A percentile compares a stretch with the other conserved stretches of the same genome.
Conservation (phyloP, 2,113 vertebrate species). For the Corapipo altera region DNA sequence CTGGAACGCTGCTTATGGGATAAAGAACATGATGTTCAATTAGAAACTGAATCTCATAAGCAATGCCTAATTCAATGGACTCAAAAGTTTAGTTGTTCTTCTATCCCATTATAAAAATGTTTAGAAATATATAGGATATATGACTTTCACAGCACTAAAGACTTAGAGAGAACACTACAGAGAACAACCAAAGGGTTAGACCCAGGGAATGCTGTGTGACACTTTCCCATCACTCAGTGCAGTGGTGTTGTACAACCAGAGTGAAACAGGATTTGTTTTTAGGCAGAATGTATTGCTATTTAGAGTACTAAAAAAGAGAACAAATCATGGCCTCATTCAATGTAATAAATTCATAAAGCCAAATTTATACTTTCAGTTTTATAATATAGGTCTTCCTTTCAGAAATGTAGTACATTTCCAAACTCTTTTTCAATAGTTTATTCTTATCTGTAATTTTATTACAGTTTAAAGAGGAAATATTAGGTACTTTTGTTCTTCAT, state of each 20-base stretch:
- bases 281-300: background rate
- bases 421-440: background rate
- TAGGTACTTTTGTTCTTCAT: background rate
- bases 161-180: fast-evolving
- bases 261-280: background rate
- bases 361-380: background rate
- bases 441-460: background rate
- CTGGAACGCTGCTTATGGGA: background rate
- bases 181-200: background rate
- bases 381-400: background rate
- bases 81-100: background rate
- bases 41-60: background rate
- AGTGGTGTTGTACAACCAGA: background rate
- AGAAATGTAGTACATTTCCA: background rate
- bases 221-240: background rate
- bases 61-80: fast-evolving
- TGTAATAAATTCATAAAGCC: background rate
- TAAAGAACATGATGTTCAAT: background rate
- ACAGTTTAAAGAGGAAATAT: background rate
- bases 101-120: background rate
- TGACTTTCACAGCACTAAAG: background rate
- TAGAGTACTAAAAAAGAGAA: background rate
- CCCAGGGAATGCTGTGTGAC: fast-evolving
- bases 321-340: background rate
- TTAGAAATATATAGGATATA: too few species aligned